Conservation (phyloP, 2,113 vertebrate genomes). For the Tachuris rubrigastra region DNA sequence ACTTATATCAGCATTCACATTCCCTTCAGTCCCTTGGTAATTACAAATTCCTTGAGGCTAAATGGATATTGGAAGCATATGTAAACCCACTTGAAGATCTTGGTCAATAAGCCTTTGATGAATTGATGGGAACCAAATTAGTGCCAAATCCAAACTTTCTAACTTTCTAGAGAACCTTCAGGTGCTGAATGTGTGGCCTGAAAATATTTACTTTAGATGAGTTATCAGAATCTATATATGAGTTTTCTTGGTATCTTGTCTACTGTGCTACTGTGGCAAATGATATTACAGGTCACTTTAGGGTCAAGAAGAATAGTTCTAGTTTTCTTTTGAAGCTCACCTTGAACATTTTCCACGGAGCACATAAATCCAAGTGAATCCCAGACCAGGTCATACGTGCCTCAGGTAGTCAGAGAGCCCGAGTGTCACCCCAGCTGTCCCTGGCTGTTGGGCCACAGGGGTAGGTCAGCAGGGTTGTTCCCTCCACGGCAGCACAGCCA, state of each 20-base stretch:
- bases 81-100: background rate
- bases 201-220: slow-evolving; percentile 19
- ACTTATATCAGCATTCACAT: background rate
- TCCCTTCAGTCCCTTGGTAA: background rate
- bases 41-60: slow-evolving; percentile 33
- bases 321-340: background rate
- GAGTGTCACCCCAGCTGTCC: background rate
- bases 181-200: background rate
- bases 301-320: background rate
- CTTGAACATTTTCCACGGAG: background rate
- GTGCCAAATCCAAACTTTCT: background rate
- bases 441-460: background rate
- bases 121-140: background rate
- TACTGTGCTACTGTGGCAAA: background rate
- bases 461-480: background rate
- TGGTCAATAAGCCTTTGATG: background rate
- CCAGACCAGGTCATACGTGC: background rate
- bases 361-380: background rate
- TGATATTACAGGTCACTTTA: background rate
- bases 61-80: slow-evolving; percentile 37
- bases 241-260: background rate
- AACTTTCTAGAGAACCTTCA: background rate
- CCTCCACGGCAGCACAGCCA: background rate
- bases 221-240: background rate
- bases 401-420: background rate